Base-by-base conservation (phyloP, 2,888 invertebrate genomes). In the Sinelater perroti region DNA sequence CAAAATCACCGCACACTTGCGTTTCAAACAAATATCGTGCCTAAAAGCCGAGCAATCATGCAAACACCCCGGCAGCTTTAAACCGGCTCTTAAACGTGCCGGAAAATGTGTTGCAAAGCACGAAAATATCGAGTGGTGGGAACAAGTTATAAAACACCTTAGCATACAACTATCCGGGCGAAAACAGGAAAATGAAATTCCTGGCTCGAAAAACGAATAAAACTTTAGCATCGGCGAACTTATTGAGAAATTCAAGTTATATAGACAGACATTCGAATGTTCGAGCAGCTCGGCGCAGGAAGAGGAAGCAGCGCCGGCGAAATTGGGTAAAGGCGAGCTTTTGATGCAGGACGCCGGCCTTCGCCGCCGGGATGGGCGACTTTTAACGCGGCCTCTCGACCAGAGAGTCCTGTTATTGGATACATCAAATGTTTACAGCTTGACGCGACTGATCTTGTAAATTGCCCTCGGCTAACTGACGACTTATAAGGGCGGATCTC, bases 361-460 rank as follows among this genome's bases (percentile, higher is more conserved):
- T 47, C 33, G 14, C 35, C 33, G 13, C 16, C 36, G 44, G 50
- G 31, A 51, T 51, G 36, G 45, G 36, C 57, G 62, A 66, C 62
- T 67, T 66, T 62, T 63, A 67, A 67, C 64, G 59, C 62, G 60
- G 60, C 62, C 65, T 53, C 61, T 65, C 63, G 65, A 63, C 64
- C 66, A 63, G 63, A 61, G 24, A 61, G 17, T 54, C 52, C 42
- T 18, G 50, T 56, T 67, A 69, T 68, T 67, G 70, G 68, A 67
- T 66, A 70, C 68, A 71, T 72, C 69, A 69, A 72, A 70, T 72
- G 70, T 72, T 71, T 70, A 72, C 69, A 68, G 67, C 68, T 63
- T 65, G 61, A 54, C 65, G 59, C 67, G 67, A 67, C 63, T 65
- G 68, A 70, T 70, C 67, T 67, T 67, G 66, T 67, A 67, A 69